phyloP scores from a whole-genome alignment of 2,797 vertebrate species.

The Sebastes umbrosus region DNA sequence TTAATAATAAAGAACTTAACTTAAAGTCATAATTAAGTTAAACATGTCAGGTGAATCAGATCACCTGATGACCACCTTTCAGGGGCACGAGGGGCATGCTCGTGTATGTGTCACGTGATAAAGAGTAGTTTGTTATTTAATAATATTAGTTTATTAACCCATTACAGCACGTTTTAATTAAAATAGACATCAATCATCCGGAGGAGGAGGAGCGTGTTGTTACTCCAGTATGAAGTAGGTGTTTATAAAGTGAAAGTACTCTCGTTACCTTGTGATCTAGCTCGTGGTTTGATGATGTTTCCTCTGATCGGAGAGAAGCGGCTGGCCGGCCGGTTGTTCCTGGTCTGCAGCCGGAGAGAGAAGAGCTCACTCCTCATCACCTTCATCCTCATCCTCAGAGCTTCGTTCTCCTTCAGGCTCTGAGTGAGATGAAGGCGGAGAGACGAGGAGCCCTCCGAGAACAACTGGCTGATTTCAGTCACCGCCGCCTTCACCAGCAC shows the following conservation, averaged over 20 bases:
- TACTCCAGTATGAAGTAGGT: neutral
- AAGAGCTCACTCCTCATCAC: constrained; percentile 78
- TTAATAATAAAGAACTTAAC: neutral
- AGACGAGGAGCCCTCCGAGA: constrained; percentile 72
- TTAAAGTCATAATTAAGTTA: neutral
- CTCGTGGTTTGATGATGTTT: constrained; percentile 47
- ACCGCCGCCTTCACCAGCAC: constrained; percentile 79
- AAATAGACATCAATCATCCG: neutral
- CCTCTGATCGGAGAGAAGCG: constrained; percentile 52
- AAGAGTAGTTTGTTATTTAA: neutral
- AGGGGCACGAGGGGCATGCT: too few relatives aligned
- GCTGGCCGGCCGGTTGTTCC: constrained; percentile 63
- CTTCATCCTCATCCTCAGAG: constrained; percentile 76
- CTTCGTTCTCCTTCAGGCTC: constrained; percentile 79
- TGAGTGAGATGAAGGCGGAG: constrained; percentile 72
- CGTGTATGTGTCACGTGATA: neutral
- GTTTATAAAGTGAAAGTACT: neutral
- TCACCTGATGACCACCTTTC: neutral
- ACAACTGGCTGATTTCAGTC: constrained; percentile 75
- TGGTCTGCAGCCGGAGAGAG: constrained; percentile 73
- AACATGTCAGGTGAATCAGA: neutral
- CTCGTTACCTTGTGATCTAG: constrained; percentile 57
- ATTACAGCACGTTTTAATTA: neutral
- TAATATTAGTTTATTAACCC: neutral
- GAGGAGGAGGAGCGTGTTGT: neutral